Base-by-base conservation (phyloP, 2,888 invertebrate species). In the Plusia festucae region DNA sequence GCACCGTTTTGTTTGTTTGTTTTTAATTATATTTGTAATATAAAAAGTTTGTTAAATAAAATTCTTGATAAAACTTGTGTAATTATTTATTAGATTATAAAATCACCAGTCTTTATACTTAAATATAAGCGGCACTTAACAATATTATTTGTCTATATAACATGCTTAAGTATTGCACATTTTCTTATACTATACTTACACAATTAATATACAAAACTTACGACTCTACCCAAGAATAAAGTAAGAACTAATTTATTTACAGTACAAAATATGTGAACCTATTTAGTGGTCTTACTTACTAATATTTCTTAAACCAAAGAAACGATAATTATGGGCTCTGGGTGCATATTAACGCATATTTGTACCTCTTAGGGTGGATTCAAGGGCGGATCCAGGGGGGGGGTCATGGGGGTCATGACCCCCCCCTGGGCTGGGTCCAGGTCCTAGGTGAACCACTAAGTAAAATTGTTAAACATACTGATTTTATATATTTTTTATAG, bases 11-110 rank as follows among this genome's bases (percentile, higher is more conserved):
- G 88, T 90, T 86, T 76, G 60, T 83, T 85, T 82, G 73, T 81
- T 87, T 88, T 59, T 79, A 81, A 82, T 49, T 49, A 75, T 79
- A 66, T 68, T 85, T 87, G 86, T 90, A 81, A 73, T 72, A 79
- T 73, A 86, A 87, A 84, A 86, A 78, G 87, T 89, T 93, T 92
- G 91, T 92, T 91, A 93, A 94, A 92, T 93, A 93, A 93, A 93
- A 90, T 84, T 82, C 82, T 85, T 77, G 79, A 81, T 82, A 83
- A 86, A 86, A 82, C 60, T 58, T 76, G 74, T 83, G 73, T 79
- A 69, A 76, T 85, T 85, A 84, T 90, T 92, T 89, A 88, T 89
- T 89, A 59, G 60, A 73, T 49, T 84, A 78, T 82, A 83, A 85
- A 86, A 83, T 73, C 64, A 77, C 82, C 91, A 92, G 91, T 91